These are phyloP conservation scores for Prosopocoilus inquinatus DNA, from an alignment of 2,888 invertebrate species.

Conservation along the genomic window DNA sequence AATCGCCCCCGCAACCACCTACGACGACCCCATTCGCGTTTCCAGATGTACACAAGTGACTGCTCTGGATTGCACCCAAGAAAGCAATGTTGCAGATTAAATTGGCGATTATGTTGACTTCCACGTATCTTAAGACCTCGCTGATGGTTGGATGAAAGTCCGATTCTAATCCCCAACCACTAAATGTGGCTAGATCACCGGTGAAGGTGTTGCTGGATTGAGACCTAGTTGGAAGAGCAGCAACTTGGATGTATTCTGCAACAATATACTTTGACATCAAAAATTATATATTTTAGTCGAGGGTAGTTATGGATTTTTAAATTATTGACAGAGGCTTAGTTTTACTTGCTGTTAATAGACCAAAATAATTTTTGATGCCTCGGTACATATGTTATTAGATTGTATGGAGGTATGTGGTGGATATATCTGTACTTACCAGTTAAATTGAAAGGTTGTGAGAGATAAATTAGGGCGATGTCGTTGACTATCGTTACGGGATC, in stretches of 20 bases:
- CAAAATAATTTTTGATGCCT: too few species aligned
- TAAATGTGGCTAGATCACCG: constrained; percentile 8
- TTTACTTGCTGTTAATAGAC: too few species aligned
- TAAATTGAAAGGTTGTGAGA: constrained; percentile 3
- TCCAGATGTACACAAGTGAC: constrained; percentile 15
- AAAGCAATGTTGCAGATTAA: constrained; percentile 11
- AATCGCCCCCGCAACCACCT: constrained; percentile 16
- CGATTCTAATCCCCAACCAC: constrained; percentile 17
- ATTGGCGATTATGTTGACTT: constrained; percentile 10
- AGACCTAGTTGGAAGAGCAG: constrained; percentile 5
- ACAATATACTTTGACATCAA: too few species aligned
- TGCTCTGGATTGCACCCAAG: constrained; percentile 7
- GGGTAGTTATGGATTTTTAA: too few species aligned
- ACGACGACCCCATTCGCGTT: background rate
- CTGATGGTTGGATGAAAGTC: constrained; percentile 2
- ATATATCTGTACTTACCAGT: constrained; percentile 5
- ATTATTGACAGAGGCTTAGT: too few species aligned
- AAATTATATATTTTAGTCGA: too few species aligned
- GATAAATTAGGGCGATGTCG: constrained; percentile 45
- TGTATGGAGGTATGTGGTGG: background rate
- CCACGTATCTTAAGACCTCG: constrained; percentile 7
- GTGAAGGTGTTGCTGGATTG: constrained; percentile 7
- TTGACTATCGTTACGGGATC: constrained; percentile 38
- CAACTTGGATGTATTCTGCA: constrained; percentile 10
- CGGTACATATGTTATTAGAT: too few species aligned